Conservation (phyloP, 1,140 invertebrate species). For the Polypedilum pembai region DNA sequence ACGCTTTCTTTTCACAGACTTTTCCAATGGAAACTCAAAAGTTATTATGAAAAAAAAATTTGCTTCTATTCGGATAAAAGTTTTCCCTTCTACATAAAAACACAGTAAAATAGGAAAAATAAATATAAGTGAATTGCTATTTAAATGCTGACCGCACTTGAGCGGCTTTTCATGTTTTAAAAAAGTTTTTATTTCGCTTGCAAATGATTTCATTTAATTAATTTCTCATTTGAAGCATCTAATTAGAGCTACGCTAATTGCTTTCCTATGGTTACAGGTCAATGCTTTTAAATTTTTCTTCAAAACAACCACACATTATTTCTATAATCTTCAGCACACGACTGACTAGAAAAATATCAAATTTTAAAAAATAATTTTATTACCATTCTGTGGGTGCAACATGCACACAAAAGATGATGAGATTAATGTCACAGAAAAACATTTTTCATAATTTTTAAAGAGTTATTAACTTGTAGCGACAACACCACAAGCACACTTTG, state of each 20-base stretch:
- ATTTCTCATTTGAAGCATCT: not conserved
- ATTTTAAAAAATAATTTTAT: not conserved
- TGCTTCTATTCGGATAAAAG: not conserved
- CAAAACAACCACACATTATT: not conserved
- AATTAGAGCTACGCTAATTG: conserved; percentile 20
- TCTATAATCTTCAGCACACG: conserved; percentile 1
- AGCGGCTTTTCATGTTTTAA: conserved; percentile 10
- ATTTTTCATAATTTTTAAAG: not conserved
- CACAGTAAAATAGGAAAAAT: too few species aligned
- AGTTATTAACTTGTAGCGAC: not conserved
- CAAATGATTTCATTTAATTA: not conserved
- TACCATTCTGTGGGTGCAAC: conserved; percentile 6
- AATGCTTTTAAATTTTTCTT: not conserved
- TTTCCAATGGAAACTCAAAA: not conserved
- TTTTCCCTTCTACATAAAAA: not conserved
- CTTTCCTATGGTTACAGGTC: not conserved
- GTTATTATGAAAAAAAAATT: conserved; percentile 1
- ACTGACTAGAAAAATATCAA: not conserved
- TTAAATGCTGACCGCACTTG: conserved; percentile 4
- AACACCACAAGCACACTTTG: not conserved
- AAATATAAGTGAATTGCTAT: too few species aligned
- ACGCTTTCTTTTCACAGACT: not conserved
- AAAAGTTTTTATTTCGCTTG: not conserved
- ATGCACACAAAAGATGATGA: not conserved
- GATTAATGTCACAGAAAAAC: conserved; percentile 25